Base-by-base conservation (phyloP, 2,888 invertebrate genomes). In the Nomada flava region DNA sequence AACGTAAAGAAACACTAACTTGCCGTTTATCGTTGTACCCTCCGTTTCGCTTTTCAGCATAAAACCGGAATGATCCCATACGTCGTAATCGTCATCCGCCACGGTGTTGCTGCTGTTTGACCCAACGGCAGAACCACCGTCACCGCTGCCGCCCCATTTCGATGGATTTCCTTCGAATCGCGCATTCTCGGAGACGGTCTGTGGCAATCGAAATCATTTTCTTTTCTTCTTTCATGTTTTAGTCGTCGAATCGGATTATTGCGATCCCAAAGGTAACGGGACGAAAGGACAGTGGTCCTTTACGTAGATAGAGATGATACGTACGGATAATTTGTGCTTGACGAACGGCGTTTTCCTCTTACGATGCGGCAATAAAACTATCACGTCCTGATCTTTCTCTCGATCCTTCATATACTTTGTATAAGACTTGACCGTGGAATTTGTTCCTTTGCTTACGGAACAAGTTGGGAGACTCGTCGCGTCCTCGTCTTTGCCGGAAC, bases 11-110 rank as follows among this genome's bases (percentile, higher is more conserved):
- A 9, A 79, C 59, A 88, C 89, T 77, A 85, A 91, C 92, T 91
- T 92, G 71, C 90, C 87, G 74, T 90, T 89, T 57, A 89, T 87
- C 72, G 90, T 95, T 89, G 95, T 95, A 90, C 95, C 95, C 91
- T 96, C 96, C 85, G 95, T 95, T 89, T 96, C 96, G 91, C 95
- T 95, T 92, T 96, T 95, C 94, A 96, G 95, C 95, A 96, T 96
- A 95, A 96, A 97, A 91, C 96, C 96, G 59, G 92, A 89, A 93
- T 97, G 96, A 92, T 96, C 96, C 96, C 96, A 97, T 93, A 97
- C 95, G 91, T 97, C 97, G 92, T 96, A 94, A 91, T 97, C 97
- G 92, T 96, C 96, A 93, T 96, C 82, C 0, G 76, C 11, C 0
- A 36, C 64, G 13, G 44, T 50, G n/a, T 5, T 79, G 4, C 26